A percentile compares a stretch with the other conserved stretches of the same genome.
Evolutionary conservation across 2,797 vertebrate species (phyloP).

Genomic region (Sebastes taczanowskii): DNA sequence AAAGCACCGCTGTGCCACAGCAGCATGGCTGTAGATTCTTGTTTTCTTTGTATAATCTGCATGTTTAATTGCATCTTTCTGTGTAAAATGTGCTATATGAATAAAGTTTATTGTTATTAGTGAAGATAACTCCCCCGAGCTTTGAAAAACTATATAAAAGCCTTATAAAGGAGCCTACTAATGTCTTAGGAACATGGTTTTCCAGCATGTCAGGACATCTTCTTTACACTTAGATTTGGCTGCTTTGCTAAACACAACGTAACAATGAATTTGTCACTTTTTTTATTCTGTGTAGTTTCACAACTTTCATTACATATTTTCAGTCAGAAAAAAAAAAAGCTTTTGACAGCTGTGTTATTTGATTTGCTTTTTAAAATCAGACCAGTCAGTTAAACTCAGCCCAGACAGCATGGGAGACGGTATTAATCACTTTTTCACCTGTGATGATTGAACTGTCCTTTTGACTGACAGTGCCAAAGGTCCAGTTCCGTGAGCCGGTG

Average conservation of each 20-base stretch:
- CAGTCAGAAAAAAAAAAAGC: neutral
- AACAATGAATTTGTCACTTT: neutral
- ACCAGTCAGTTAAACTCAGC: neutral
- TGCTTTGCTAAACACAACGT: neutral
- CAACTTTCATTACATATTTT: neutral
- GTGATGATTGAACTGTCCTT: neutral
- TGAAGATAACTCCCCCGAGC: neutral
- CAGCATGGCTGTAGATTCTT: neutral
- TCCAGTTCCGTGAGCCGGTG: conserved; percentile 89
- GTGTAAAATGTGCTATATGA: too few relatives aligned
- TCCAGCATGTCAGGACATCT: neutral
- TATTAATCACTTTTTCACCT: neutral
- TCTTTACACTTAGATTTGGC: neutral
- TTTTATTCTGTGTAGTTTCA: neutral
- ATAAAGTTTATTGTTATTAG: neutral
- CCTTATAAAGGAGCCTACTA: neutral
- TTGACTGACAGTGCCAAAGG: conserved; percentile 86
- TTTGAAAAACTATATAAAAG: neutral
- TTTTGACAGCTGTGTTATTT: neutral
- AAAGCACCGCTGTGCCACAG: neutral
- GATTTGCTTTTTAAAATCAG: neutral
- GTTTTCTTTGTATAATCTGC: neutral
- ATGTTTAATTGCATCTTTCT: neutral
- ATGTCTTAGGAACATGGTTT: neutral
- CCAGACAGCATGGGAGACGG: neutral